Base-by-base conservation (phyloP, 2,797 vertebrate species). In the Pagetopsis macropterus region DNA sequence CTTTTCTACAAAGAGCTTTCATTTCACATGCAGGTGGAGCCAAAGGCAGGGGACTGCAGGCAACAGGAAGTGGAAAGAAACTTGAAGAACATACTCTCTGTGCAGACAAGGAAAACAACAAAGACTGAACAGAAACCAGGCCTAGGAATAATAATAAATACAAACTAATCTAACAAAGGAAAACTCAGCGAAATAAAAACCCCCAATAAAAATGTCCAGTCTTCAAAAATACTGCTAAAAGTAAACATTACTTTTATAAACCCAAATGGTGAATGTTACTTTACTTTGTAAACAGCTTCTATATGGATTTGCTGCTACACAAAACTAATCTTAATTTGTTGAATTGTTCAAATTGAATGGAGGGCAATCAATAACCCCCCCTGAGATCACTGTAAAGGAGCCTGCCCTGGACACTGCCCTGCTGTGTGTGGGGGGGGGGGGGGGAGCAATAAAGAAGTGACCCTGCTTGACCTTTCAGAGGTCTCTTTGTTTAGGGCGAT, bases 401-500 rank as follows among this genome's bases (percentile, higher is more conserved):
- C 63, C 66, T 41, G 16, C 21, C 9, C 48, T 45, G 57, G 46
- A 52, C 49, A 41, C 58, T 71, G 11, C n/a, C 45, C 68, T 71
- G 65, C 17, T 76, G 79, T 65, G 43, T 8, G 21, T 14, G 51
- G 23, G 49, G 13, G 0, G 13, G 45, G 14, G 43, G 23, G 0
- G 23, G 52, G 23, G 23, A 1, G 23, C 27, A 56, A 72, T 54
- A 66, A 72, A 76, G 21, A 83, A 63, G 17, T 43, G 3, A 77
- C 83, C 80, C 85, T 76, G 85, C 77, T 83, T 83, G 87, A 86
- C 79, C 73, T 78, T 45, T 71, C 79, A 87, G 75, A 66, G 54
- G 65, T 77, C 67, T 76, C 82, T 91, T 93, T 93, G 91, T 88
- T 78, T 11, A 68, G 66, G 78, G 58, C 70, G 68, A 89, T 89